Conservation (phyloP, 2,888 invertebrate genomes). For the Drosophila nigricruria region DNA sequence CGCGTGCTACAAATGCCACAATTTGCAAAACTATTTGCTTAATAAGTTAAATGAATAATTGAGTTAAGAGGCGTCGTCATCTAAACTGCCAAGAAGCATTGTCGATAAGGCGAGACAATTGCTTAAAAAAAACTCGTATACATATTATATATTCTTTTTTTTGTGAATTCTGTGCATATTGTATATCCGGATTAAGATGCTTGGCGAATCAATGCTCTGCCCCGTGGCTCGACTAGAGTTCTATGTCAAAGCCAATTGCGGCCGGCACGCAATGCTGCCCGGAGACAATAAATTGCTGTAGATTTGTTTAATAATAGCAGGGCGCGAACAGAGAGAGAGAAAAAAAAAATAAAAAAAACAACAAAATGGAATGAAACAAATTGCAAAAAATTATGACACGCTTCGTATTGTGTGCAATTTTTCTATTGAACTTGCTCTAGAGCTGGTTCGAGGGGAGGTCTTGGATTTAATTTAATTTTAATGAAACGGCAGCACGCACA, state of each 20-base stretch:
- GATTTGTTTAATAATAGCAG: slow-evolving; percentile 49
- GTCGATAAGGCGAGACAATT: slow-evolving; percentile 49
- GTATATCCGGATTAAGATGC: slow-evolving; percentile 49
- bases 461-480: slow-evolving; percentile 64
- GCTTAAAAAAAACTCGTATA: slow-evolving; percentile 6
- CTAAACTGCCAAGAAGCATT: slow-evolving; percentile 22
- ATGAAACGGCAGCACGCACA: slow-evolving; percentile 66
- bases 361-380: slow-evolving; percentile 31
- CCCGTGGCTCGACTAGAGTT: slow-evolving; percentile 36
- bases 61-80: slow-evolving; percentile 66
- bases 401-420: slow-evolving; percentile 50
- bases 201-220: slow-evolving; percentile 20
- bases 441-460: slow-evolving; percentile 3
- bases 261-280: slow-evolving; percentile 58
- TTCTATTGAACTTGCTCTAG: slow-evolving; percentile 27
- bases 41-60: slow-evolving; percentile 78
- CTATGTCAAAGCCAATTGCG: slow-evolving; percentile 67
- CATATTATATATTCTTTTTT: too few relatives aligned
- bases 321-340: slow-evolving; percentile 61
- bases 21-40: slow-evolving; percentile 72
- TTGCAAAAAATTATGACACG: slow-evolving; percentile 61
- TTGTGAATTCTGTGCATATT: not conserved
- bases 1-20: slow-evolving; percentile 67
- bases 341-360: slow-evolving; percentile 4
- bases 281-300: slow-evolving; percentile 50